Percentiles rank a stretch among this genome's conserved stretches.
Evolutionary conservation across 64 coral and sea anemone species (phyloP).

Genomic region (Stichodactyla mertensii): DNA sequence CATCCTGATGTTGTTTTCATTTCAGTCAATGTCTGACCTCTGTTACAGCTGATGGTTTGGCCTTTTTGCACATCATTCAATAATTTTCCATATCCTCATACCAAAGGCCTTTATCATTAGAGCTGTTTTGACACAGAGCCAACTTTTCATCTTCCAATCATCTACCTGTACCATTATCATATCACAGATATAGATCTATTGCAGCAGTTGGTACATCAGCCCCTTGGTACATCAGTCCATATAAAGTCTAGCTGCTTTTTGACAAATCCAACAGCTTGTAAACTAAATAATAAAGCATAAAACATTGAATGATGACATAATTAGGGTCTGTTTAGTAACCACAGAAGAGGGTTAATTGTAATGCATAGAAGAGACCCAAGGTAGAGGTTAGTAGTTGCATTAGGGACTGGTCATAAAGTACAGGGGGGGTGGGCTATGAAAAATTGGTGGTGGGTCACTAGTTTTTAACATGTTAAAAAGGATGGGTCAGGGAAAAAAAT

Average conservation of each 20-base stretch:
- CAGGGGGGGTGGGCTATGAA: too few species aligned
- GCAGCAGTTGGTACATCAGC: neutral
- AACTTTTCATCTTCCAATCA: neutral
- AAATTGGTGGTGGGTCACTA: too few species aligned
- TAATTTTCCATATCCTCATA: neutral
- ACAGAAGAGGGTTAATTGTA: neutral
- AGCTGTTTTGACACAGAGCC: neutral
- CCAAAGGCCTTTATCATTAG: neutral
- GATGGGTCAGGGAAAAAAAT: too few species aligned
- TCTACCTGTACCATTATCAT: neutral
- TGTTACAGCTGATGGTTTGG: too few species aligned
- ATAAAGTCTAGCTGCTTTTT: conserved; percentile 35
- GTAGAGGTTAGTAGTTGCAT: too few species aligned
- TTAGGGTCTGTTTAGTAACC: too few species aligned
- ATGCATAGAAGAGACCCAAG: too few species aligned
- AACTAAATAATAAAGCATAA: conserved; percentile 12
- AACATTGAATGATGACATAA: neutral
- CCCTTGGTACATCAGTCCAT: conserved; percentile 7
- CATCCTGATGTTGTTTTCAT: neutral
- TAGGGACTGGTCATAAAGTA: too few species aligned
- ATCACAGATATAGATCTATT: too few species aligned
- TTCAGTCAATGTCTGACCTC: too few species aligned
- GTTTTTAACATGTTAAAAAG: too few species aligned
- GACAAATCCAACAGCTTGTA: conserved; percentile 31
- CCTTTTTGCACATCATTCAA: too few species aligned